Base-by-base conservation (phyloP, 2,797 vertebrate species). In the Eospalax fontanierii region DNA sequence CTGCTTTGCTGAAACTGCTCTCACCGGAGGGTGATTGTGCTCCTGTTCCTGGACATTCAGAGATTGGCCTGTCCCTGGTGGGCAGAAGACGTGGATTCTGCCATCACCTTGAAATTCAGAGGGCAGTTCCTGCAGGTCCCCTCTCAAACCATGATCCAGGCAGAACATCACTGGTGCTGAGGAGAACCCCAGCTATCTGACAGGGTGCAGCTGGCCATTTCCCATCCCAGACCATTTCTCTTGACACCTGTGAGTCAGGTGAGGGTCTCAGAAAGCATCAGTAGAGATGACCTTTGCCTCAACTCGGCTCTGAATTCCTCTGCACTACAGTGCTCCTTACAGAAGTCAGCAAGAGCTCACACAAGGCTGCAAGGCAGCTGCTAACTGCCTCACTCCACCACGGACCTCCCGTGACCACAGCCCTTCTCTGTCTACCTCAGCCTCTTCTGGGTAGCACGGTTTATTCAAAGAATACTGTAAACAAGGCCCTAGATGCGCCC, bases 361-460 rank as follows among this genome's bases (percentile, higher is more conserved):
- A 16, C 24, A 4, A 0, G 0, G 5, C n/a, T 2, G 11, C 2
- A 22, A 12, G 8, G 18, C 9, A 6, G 38, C 4, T 6, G 43
- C 63, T 24, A 12, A 5, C 26, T 6, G 22, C 28, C 40, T 46
- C 54, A n/a, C 30, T 3, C 18, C 22, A 33, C 15, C 35, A 35
- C 19, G 4, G 63, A 6, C 66, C 15, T 11, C 22, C 19, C 63
- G 46, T 2, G 33, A 14, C 71, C 71, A 33, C 35, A 43, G 24
- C 2, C 50, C 85, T 6, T 16, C n/a, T n/a, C n/a, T n/a, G n/a
- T n/a, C n/a, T n/a, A n/a, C 35, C 6, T 11, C 9, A 0, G 0
- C 14, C n/a, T 68, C 78, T 54, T 75, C 82, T 9, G 22, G 6
- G 35, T 8, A 33, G 70, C 61, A 28, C 2, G 4, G 35, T 68